Evolutionary conservation across 2,888 invertebrate species (phyloP), one percentile per base, ranked within the genome.

Genomic region (Conus canariensis): DNA sequence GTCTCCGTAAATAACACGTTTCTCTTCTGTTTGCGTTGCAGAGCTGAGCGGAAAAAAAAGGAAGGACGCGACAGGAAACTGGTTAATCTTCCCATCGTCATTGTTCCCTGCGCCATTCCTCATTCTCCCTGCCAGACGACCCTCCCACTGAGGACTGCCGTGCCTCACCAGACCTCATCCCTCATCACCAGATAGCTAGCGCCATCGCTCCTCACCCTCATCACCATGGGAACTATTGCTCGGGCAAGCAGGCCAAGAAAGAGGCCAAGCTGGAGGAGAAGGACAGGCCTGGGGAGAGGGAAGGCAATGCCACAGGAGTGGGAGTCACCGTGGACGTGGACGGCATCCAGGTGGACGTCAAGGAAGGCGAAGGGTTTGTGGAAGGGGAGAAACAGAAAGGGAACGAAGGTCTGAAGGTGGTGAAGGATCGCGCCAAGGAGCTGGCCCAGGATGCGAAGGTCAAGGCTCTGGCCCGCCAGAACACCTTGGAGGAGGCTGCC

Each of bases 241-340:
- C 90, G 25, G 90, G 90, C 56, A 77, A 89, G 58, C 91, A 92
- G 89, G 91, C 90, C 67, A 92, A 92, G 85, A 92, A 91, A n/a
- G 91, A 92, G 85, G 91, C 90, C 67, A 90, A 74, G 83, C 83
- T 90, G 64, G 90, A 91, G 60, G 89, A 90, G 59, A 88, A 60
- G 82, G 92, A 91, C 67, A 89, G 88, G 59, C 90, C 92, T 12
- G 87, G 77, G 70, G 90, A 91, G 91, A 91, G 86, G 91, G 89
- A 16, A 89, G 90, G 25, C 90, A 45, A 45, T 88, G 87, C 64
- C 88, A 70, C 85, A 22, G n/a, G 64, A 7, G 59, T 14, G 60
- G 82, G 77, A 3, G 14, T 67, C 30, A 67, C 85, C 7, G 89
- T 87, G 25, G 85, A 25, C 19, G 30, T 83, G 82, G 70, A 85